These are phyloP conservation scores for Aphrophora alni DNA, from an alignment of 2,888 invertebrate genomes.

Conservation along the genomic window DNA sequence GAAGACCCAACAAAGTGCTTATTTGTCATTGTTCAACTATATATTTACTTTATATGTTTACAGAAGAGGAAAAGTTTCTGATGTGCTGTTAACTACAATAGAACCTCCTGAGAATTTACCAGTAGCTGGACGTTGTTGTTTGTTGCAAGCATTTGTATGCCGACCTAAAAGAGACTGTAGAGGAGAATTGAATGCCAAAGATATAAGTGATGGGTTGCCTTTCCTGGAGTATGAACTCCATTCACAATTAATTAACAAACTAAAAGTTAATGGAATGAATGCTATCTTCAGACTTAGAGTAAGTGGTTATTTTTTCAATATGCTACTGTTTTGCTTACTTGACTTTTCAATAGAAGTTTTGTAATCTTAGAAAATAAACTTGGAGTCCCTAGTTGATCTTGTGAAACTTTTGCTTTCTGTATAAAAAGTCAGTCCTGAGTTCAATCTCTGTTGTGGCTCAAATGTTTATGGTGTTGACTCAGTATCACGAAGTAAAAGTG, in stretches of 20 bases:
- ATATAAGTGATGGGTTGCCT: constrained; percentile 93
- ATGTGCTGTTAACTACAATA: constrained; percentile 87
- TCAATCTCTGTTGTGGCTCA: too few relatives aligned
- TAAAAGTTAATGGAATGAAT: constrained; percentile 94
- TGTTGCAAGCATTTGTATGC: constrained; percentile 77
- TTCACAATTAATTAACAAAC: constrained; percentile 85
- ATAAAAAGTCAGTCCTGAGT: too few relatives aligned
- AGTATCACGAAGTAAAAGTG: too few relatives aligned
- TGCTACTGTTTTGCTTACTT: too few relatives aligned
- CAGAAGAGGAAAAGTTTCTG: constrained; percentile 86
- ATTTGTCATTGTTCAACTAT: too few relatives aligned
- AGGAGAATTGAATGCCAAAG: constrained; percentile 87
- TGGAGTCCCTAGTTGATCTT: too few relatives aligned
- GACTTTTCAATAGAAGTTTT: too few relatives aligned
- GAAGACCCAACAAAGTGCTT: too few relatives aligned
- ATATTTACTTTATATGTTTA: constrained; percentile 48
- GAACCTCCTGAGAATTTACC: constrained; percentile 80
- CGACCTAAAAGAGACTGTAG: constrained; percentile 78
- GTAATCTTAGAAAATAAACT: too few relatives aligned
- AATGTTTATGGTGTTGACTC: too few relatives aligned
- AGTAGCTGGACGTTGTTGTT: constrained; percentile 72
- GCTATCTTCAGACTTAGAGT: constrained; percentile 86
- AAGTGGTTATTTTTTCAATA: too few relatives aligned
- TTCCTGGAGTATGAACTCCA: constrained; percentile 97
- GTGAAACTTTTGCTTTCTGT: too few relatives aligned